Percentiles rank a stretch among this genome's conserved stretches.
These are phyloP conservation scores for Melanotaenia maccullochi DNA, from an alignment of 2,797 vertebrate genomes.

Conservation along the genomic window DNA sequence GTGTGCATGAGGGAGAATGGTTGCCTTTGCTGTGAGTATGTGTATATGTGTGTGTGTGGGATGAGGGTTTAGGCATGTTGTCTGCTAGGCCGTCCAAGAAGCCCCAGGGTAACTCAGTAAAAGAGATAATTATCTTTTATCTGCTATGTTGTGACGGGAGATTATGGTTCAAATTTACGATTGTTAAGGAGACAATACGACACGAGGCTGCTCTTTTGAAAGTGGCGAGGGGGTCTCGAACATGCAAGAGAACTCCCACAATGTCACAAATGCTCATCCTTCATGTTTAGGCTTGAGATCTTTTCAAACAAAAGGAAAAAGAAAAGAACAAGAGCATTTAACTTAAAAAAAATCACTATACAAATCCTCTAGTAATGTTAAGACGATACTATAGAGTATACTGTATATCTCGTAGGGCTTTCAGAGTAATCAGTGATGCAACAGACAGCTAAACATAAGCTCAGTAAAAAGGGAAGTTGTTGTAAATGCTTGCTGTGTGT, in stretches of 20 bases:
- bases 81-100: constrained; percentile 78
- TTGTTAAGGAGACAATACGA: constrained; percentile 83
- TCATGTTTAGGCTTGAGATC: constrained; percentile 65
- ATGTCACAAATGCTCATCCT: constrained; percentile 64
- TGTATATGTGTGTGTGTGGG: constrained; percentile 54
- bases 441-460: background rate
- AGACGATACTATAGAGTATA: background rate
- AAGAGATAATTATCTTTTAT: constrained; percentile 88
- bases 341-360: constrained; percentile 25
- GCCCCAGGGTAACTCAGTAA: constrained; percentile 81
- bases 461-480: too few relatives aligned
- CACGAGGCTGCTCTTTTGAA: constrained; percentile 71
- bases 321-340: constrained; percentile 50
- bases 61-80: constrained; percentile 74
- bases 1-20: constrained; percentile 18
- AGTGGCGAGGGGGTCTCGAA: constrained; percentile 72
- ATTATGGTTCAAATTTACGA: constrained; percentile 88
- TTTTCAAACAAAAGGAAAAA: constrained; percentile 43
- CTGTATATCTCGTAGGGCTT: constrained; percentile 4
- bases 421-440: constrained; percentile 24
- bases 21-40: constrained; percentile 25
- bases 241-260: constrained; percentile 77
- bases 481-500: too few relatives aligned
- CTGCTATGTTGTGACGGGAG: constrained; percentile 85
- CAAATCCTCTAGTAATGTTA: constrained; percentile 48